Conservation (phyloP, 2,888 invertebrate genomes). For the Lochmaea crataegi region DNA sequence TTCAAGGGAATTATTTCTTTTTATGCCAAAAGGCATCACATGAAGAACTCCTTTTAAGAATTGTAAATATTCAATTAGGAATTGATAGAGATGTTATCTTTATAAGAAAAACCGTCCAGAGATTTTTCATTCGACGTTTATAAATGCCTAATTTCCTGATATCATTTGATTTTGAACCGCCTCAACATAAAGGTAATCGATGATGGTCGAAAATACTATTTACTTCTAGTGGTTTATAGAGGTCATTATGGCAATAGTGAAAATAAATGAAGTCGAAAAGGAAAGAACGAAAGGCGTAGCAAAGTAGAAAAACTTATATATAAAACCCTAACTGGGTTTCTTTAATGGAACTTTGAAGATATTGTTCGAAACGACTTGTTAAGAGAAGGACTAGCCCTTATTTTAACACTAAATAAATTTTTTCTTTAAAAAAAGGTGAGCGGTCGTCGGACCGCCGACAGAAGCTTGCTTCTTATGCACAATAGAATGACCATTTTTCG, state of each 20-base stretch:
- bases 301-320: slow-evolving; percentile 58
- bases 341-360: too few species aligned
- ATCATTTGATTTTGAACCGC: slow-evolving; percentile 17
- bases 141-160: slow-evolving; percentile 14
- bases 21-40: too few species aligned
- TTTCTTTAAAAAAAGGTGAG: too few species aligned
- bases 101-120: background rate
- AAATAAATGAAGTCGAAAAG: slow-evolving; percentile 47
- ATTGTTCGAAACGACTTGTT: too few species aligned
- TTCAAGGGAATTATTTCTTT: too few species aligned
- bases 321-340: slow-evolving; percentile 54
- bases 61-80: background rate
- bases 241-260: slow-evolving; percentile 49
- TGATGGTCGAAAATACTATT: slow-evolving; percentile 42
- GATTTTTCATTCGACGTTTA: background rate
- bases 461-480: too few species aligned
- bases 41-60: background rate
- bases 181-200: slow-evolving; percentile 44
- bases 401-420: too few species aligned
- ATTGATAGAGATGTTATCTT: background rate
- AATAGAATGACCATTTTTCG: too few species aligned
- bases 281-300: slow-evolving; percentile 33
- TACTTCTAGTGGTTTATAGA: slow-evolving; percentile 47
- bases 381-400: too few species aligned
- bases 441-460: too few species aligned